These are phyloP conservation scores for Pheosia tremula DNA, from an alignment of 2,888 invertebrate species.

Conservation along the genomic window DNA sequence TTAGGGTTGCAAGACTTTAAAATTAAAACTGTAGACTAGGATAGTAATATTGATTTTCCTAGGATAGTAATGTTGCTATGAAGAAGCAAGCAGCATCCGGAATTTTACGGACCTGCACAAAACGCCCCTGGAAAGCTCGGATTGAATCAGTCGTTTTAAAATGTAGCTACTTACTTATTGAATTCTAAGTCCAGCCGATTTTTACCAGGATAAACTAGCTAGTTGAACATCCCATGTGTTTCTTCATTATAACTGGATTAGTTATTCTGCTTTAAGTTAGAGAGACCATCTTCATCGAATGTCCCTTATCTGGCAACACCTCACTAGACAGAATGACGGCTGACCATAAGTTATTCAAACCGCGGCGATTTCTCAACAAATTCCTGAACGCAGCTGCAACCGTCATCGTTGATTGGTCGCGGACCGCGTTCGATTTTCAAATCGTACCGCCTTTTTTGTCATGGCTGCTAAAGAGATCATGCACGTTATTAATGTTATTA, in stretches of 20 bases:
- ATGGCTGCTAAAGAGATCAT: constrained; percentile 33
- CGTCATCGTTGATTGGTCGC: constrained; percentile 72
- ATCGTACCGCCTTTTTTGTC: constrained; percentile 47
- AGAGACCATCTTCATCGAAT: background rate
- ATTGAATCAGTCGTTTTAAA: too few relatives aligned
- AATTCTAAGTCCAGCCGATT: too few relatives aligned
- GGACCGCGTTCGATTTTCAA: constrained; percentile 65
- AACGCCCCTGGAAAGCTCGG: too few relatives aligned
- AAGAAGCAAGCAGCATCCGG: too few relatives aligned
- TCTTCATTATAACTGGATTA: too few relatives aligned
- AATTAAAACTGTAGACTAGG: background rate
- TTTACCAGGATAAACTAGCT: too few relatives aligned
- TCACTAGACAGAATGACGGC: constrained; percentile 41
- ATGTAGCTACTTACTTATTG: too few relatives aligned
- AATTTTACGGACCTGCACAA: too few relatives aligned
- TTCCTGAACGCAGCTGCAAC: constrained; percentile 79
- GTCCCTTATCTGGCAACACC: constrained; percentile 35
- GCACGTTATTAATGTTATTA: constrained; percentile 21
- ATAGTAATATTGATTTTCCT: too few relatives aligned
- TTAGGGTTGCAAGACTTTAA: background rate
- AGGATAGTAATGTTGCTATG: too few relatives aligned
- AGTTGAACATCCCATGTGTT: too few relatives aligned
- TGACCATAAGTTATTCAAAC: constrained; percentile 73
- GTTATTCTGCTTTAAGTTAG: too few relatives aligned
- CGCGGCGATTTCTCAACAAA: constrained; percentile 78